Base-by-base conservation (phyloP, 2,888 invertebrate species). In the Anticlea derivata region DNA sequence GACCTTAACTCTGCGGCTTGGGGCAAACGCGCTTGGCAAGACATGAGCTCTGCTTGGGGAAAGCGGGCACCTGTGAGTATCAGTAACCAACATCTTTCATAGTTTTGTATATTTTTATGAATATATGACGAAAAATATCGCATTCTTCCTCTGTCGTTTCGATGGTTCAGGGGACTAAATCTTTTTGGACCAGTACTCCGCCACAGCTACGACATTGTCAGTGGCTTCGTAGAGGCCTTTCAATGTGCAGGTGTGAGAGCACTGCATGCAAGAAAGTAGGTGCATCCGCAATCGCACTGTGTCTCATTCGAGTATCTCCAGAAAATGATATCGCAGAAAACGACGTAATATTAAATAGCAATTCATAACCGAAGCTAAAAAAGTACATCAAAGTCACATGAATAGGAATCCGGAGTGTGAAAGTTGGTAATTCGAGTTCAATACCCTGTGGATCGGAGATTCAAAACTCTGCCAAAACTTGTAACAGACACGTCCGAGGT, bases 1-100 rank as follows among this genome's bases (percentile, higher is more conserved):
- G 91, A 91, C 60, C 71, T 92, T 26, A 89, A 88, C 65, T 81
- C 75, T 4, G 86, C 88, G 0, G 55, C 59, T 1, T 92, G 92
- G 92, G 93, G 93, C 52, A 94, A 93, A 64, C 80, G 93, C 1
- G 92, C 86, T 1, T 94, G 93, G 93, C 85, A 85, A 52, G 93
- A 92, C 65, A 74, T 92, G 68, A 86, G 79, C 68, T 78, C 83
- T 0, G 87, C 89, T 7, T 93, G 93, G 93, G 93, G 93, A 38
- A 93, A 93, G 57, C 79, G 93, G 68, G 90, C 75, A 75, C 83
- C 83, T 58, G 86, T 86, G 51, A 79, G 82, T 80, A 12, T 7
- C 7, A 20, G 7, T 10, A 27, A 10, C 33, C n/a, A n/a, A n/a
- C n/a, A n/a, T 17, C 4, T 3, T 17, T 17, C 17, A 3, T 4